These are phyloP conservation scores for Etheostoma spectabile DNA, from an alignment of 2,113 vertebrate genomes.

Conservation along the genomic window DNA sequence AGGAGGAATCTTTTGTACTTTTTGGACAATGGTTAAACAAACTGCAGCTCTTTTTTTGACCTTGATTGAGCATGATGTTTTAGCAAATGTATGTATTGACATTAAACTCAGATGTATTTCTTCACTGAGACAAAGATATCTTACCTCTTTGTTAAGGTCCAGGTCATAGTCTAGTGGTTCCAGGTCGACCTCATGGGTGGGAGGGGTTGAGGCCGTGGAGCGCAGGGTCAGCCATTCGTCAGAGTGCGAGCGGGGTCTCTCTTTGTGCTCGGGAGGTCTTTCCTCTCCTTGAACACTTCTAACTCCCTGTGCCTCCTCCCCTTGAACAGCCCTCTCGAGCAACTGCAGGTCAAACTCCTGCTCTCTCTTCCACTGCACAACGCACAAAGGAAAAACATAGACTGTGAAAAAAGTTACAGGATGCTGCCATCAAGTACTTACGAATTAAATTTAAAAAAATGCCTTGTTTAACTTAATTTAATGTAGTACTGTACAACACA, in stretches of 20 bases:
- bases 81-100: neutral
- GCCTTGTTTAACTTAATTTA: constrained; percentile 30
- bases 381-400: constrained; percentile 47
- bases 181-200: constrained; percentile 88
- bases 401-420: constrained; percentile 51
- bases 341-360: constrained; percentile 99
- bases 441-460: constrained; percentile 29
- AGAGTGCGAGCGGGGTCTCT: constrained; percentile 81
- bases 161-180: constrained; percentile 93
- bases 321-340: constrained; percentile 91
- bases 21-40: neutral
- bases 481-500: neutral
- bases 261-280: constrained; percentile 82
- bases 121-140: neutral
- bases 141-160: constrained; percentile 96
- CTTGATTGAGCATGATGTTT: neutral
- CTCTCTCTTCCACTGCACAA: constrained; percentile 94
- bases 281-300: constrained; percentile 89
- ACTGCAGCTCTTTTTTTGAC: neutral
- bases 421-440: constrained; percentile 15
- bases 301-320: constrained; percentile 84
- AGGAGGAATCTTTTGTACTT: neutral
- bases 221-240: constrained; percentile 91
- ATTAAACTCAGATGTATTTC: neutral
- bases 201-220: constrained; percentile 81